phyloP scores from a whole-genome alignment of 2,113 vertebrate species.

The Macquaria australasica region DNA sequence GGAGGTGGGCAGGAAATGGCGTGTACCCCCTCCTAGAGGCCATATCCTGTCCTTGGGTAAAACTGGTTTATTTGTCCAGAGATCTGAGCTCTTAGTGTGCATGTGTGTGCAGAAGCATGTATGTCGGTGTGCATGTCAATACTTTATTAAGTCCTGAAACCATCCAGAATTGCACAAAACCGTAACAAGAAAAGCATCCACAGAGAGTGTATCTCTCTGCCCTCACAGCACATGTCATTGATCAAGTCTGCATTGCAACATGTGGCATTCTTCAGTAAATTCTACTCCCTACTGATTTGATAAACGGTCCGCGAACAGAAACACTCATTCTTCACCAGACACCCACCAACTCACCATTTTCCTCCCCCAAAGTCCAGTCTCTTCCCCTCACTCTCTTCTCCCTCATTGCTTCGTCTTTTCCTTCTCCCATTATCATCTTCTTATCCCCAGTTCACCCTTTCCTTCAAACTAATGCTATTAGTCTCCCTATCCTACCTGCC shows the following conservation, averaged over 20 bases:
- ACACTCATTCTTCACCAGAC: slow-evolving; percentile 64
- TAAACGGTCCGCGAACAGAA: slow-evolving; percentile 69
- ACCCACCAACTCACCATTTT: slow-evolving; percentile 14
- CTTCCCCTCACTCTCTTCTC: slow-evolving; percentile 16
- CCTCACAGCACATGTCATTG: slow-evolving; percentile 66
- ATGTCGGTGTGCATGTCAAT: not conserved
- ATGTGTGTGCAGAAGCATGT: not conserved
- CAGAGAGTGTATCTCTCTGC: slow-evolving; percentile 36
- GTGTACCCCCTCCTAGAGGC: slow-evolving; percentile 72
- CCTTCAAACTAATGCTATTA: not conserved
- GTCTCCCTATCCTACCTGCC: slow-evolving; percentile 1
- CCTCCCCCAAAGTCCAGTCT: slow-evolving; percentile 39
- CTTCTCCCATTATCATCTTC: slow-evolving; percentile 16
- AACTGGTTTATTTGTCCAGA: slow-evolving; percentile 73
- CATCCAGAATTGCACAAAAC: not conserved
- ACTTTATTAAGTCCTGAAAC: not conserved
- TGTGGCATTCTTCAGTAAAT: slow-evolving; percentile 71
- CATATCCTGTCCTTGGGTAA: slow-evolving; percentile 77
- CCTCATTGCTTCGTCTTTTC: slow-evolving; percentile 7
- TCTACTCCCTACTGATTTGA: slow-evolving; percentile 71
- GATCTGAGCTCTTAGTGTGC: slow-evolving; percentile 50
- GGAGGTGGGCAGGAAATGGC: slow-evolving; percentile 77
- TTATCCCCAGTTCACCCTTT: slow-evolving; percentile 42
- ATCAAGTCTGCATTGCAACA: slow-evolving; percentile 71
- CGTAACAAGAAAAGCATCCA: slow-evolving; percentile 21